Percentiles rank a stretch among this genome's conserved stretches.
phyloP scores from a whole-genome alignment of 2,797 vertebrate genomes.

The Sebastes kiyomatsui region DNA sequence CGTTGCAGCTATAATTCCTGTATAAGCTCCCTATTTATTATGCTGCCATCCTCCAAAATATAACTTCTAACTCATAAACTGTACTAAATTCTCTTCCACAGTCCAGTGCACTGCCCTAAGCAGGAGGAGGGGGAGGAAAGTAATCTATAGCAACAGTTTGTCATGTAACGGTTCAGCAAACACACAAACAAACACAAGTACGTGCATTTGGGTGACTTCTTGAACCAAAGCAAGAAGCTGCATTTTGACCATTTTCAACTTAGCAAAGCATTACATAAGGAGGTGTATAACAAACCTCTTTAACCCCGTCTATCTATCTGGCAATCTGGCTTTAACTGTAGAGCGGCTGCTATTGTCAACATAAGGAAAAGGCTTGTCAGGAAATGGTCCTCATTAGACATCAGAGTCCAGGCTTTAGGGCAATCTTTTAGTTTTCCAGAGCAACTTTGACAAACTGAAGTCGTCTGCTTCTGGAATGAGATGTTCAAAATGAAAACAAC shows the following conservation, averaged over 20 bases:
- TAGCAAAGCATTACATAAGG: background rate
- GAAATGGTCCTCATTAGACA: conserved; percentile 74
- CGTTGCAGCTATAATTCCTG: background rate
- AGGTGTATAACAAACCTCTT: background rate
- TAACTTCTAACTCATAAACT: background rate
- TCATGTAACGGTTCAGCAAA: background rate
- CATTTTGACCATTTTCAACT: background rate
- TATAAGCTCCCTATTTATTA: background rate
- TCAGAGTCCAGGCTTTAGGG: conserved; percentile 34
- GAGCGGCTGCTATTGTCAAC: conserved; percentile 51
- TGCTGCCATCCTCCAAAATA: background rate
- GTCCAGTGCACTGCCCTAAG: background rate
- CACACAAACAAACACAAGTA: background rate
- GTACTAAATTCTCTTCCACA: background rate
- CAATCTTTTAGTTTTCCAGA: background rate
- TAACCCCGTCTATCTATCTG: conserved; percentile 27
- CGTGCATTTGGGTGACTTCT: background rate
- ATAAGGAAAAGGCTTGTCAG: conserved; percentile 77
- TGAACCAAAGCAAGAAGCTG: background rate
- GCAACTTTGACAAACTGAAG: conserved; percentile 1
- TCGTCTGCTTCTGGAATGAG: conserved; percentile 7
- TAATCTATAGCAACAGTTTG: background rate
- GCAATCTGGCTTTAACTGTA: background rate
- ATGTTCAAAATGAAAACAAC: conserved; percentile 10
- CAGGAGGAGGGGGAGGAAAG: background rate